Evolutionary conservation across 2,797 vertebrate genomes (phyloP).

Genomic region (Enteromius fasciolatus): DNA sequence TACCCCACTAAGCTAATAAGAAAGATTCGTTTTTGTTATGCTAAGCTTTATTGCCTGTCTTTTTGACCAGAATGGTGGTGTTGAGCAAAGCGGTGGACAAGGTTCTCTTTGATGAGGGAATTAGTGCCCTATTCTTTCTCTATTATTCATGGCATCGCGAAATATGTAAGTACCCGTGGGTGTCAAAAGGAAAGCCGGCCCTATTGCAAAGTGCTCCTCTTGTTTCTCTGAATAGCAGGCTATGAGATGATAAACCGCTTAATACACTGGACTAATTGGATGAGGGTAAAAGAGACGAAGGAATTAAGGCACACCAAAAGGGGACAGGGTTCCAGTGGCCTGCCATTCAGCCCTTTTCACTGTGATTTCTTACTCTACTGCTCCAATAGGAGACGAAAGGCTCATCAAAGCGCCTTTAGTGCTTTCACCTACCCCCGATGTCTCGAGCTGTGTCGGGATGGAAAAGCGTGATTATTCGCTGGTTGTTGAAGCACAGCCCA

Average conservation of each 20-base stretch:
- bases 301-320: constrained; percentile 95
- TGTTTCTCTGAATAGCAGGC: constrained; percentile 99
- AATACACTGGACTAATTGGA: constrained; percentile 99
- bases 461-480: constrained; percentile 59
- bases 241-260: constrained; percentile 99
- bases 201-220: constrained; percentile 99
- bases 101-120: constrained; percentile 99
- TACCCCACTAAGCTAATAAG: constrained; percentile 99
- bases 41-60: constrained; percentile 99
- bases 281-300: constrained; percentile 99
- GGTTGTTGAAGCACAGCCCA: constrained; percentile 69
- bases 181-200: constrained; percentile 99
- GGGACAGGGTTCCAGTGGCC: constrained; percentile 91
- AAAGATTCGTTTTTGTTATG: constrained; percentile 97
- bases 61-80: constrained; percentile 97
- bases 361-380: constrained; percentile 77
- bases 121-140: constrained; percentile 98
- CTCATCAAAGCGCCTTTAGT: constrained; percentile 92
- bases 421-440: constrained; percentile 69
- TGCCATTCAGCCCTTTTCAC: constrained; percentile 91
- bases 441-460: constrained; percentile 62
- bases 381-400: constrained; percentile 82
- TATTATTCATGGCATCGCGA: constrained; percentile 98
- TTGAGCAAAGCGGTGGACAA: constrained; percentile 98
- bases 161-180: constrained; percentile 98